Percentiles rank a stretch among this genome's conserved stretches.
Evolutionary conservation across 2,113 vertebrate species (phyloP).

Genomic region (Hyla sarda): DNA sequence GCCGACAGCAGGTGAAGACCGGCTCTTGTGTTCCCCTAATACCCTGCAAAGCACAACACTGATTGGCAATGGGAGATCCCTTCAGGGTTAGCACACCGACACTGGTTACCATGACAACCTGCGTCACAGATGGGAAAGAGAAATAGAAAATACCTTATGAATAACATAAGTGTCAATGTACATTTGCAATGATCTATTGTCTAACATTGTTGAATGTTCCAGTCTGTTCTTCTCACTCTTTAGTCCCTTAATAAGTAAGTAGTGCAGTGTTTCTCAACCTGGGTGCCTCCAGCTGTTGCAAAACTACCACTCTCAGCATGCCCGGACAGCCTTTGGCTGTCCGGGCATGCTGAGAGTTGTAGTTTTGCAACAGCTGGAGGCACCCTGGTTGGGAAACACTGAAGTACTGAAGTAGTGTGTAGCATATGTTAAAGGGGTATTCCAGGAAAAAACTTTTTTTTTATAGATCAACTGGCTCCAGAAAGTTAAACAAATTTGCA

Average conservation of each 20-base stretch:
- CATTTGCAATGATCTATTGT: not conserved
- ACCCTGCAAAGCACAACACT: not conserved
- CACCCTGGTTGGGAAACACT: too few relatives aligned
- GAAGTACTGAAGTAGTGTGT: not conserved
- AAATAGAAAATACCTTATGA: not conserved
- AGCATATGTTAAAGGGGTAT: too few relatives aligned
- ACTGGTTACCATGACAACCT: constrained; percentile 4
- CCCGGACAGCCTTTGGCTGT: too few relatives aligned
- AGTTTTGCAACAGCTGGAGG: too few relatives aligned
- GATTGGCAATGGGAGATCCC: constrained; percentile 8
- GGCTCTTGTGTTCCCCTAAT: not conserved
- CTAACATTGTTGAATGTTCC: not conserved
- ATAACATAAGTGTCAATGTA: not conserved
- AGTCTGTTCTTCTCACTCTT: not conserved
- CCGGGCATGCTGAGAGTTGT: too few relatives aligned
- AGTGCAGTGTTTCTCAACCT: too few relatives aligned
- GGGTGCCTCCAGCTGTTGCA: too few relatives aligned
- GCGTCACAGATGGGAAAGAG: not conserved
- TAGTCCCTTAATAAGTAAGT: not conserved
- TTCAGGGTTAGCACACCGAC: not conserved
- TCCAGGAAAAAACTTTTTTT: too few relatives aligned
- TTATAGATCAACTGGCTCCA: too few relatives aligned
- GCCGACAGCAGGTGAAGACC: not conserved
- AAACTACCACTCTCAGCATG: too few relatives aligned
- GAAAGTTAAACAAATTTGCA: too few relatives aligned